phyloP scores from a whole-genome alignment of 2,797 vertebrate genomes.

The Holocentrus rufus region DNA sequence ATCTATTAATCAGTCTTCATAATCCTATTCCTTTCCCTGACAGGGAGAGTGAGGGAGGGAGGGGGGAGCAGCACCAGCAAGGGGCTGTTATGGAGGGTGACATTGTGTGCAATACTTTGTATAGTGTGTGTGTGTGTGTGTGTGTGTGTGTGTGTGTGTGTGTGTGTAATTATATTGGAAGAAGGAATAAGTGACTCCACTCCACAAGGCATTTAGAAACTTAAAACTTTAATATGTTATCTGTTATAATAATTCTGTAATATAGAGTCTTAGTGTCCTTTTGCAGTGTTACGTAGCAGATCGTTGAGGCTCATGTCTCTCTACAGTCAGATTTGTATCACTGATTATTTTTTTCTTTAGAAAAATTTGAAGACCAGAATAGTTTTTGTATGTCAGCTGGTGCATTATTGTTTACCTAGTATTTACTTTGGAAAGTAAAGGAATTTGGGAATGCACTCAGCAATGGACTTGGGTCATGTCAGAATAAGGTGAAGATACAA shows the following conservation, averaged over 20 bases:
- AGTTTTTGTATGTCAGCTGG: constrained; percentile 15
- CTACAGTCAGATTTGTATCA: constrained; percentile 65
- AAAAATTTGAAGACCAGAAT: constrained; percentile 24
- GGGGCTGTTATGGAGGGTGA: not conserved
- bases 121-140: no score
- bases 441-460: constrained; percentile 17
- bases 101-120: not conserved
- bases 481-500: constrained; percentile 20
- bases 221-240: constrained; percentile 69
- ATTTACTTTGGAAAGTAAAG: constrained; percentile 9
- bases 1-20: constrained; percentile 70
- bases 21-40: constrained; percentile 70
- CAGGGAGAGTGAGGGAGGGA: constrained; percentile 24
- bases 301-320: constrained; percentile 53
- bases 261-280: constrained; percentile 37
- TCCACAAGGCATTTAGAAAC: constrained; percentile 64
- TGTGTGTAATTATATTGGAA: constrained; percentile 7
- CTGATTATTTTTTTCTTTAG: constrained; percentile 37
- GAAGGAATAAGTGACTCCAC: constrained; percentile 45
- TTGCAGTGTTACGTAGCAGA: constrained; percentile 52
- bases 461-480: constrained; percentile 29
- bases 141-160: no score
- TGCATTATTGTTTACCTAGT: constrained; percentile 32
- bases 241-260: constrained; percentile 36
- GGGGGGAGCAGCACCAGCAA: constrained; percentile 11